Evolutionary conservation across 2,888 invertebrate species (phyloP).

Genomic region (Saturnia japonica): DNA sequence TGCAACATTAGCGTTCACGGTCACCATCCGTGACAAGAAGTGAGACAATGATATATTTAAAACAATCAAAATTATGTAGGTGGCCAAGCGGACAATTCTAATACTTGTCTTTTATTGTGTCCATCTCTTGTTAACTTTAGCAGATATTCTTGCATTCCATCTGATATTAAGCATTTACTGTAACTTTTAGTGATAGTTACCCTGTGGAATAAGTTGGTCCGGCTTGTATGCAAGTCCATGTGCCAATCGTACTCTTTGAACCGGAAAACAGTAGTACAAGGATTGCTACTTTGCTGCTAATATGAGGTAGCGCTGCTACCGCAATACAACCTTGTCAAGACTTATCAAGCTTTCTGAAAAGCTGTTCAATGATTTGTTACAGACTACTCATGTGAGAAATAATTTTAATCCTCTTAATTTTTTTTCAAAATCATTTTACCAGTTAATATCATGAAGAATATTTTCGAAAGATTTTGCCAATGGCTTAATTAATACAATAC

Average conservation of each 20-base stretch:
- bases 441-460: too few relatives aligned
- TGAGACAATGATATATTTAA: constrained; percentile 16
- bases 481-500: not conserved
- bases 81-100: constrained; percentile 2
- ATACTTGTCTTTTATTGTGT: not conserved
- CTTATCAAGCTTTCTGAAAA: too few relatives aligned
- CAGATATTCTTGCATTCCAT: not conserved
- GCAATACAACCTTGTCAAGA: too few relatives aligned
- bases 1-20: not conserved
- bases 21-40: constrained; percentile 7
- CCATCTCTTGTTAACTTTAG: not conserved
- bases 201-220: not conserved
- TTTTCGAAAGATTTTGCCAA: too few relatives aligned
- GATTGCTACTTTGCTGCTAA: too few relatives aligned
- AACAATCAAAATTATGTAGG: constrained; percentile 2
- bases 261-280: too few relatives aligned
- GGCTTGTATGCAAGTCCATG: not conserved
- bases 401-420: too few relatives aligned
- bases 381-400: too few relatives aligned
- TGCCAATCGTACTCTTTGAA: too few relatives aligned
- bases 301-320: too few relatives aligned
- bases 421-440: too few relatives aligned
- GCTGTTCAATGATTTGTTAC: too few relatives aligned
- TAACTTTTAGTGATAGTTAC: not conserved
- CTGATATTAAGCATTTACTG: not conserved